These are phyloP conservation scores for Tenebrosternarchus preto DNA, from an alignment of 2,113 vertebrate genomes.

Conservation along the genomic window DNA sequence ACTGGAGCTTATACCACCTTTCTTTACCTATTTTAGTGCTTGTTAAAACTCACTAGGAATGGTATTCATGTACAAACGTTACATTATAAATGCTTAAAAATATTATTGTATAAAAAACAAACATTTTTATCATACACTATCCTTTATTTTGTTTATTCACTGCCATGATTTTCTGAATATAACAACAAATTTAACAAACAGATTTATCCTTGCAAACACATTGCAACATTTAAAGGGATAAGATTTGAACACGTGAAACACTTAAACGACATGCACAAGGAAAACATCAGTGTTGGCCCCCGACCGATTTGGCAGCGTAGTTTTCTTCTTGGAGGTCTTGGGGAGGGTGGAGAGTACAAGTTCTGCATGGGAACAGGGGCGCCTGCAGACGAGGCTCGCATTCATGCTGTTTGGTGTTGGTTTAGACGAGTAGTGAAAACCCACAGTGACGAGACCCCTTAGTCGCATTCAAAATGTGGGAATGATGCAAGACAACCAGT, in stretches of 20 bases:
- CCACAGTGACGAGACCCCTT: not conserved
- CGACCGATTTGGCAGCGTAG: constrained; percentile 70
- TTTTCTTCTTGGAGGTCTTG: constrained; percentile 36
- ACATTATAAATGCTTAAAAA: no score
- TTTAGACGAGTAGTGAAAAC: not conserved
- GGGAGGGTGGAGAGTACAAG: constrained; percentile 53
- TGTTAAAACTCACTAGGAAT: not conserved
- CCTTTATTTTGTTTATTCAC: constrained; percentile 8
- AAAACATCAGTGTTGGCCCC: constrained; percentile 64
- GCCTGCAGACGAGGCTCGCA: constrained; percentile 50
- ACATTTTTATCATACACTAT: not conserved
- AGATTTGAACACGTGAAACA: constrained; percentile 69
- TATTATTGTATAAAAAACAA: not conserved
- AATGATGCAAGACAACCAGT: constrained; percentile 9
- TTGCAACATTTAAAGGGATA: constrained; percentile 67
- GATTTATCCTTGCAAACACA: constrained; percentile 67
- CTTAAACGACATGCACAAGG: constrained; percentile 66
- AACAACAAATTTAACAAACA: constrained; percentile 71
- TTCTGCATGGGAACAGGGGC: constrained; percentile 54
- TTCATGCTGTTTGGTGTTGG: constrained; percentile 49
- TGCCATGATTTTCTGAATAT: no score
- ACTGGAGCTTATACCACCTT: no score
- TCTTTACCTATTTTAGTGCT: not conserved
- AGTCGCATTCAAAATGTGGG: not conserved
- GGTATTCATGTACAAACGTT: not conserved